A percentile compares a stretch with the other conserved stretches of the same genome.
These are phyloP conservation scores for Propithecus coquereli DNA, from an alignment of 2,113 vertebrate genomes.

Conservation along the genomic window DNA sequence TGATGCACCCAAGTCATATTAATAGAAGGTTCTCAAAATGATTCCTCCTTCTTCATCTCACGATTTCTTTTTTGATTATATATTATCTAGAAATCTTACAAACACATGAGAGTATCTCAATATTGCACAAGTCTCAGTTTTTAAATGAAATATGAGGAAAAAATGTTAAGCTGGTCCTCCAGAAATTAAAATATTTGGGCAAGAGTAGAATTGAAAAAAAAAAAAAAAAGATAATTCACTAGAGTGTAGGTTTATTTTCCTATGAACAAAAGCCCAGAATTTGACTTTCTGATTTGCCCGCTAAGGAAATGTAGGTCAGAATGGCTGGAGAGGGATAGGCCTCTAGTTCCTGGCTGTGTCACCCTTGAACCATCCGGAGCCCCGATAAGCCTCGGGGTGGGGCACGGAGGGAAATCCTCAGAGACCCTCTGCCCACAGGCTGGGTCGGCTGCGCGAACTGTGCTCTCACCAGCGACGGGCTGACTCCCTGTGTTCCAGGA, in stretches of 20 bases:
- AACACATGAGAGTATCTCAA: background rate
- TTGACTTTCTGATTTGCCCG: background rate
- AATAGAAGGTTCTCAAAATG: background rate
- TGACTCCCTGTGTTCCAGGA: constrained; percentile 82
- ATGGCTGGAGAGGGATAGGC: background rate
- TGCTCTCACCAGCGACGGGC: accelerated
- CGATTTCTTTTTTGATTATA: background rate
- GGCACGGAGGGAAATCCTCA: accelerated
- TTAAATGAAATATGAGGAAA: background rate
- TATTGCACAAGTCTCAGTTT: background rate
- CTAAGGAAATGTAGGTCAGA: background rate
- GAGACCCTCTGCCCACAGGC: background rate
- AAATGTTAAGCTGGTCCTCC: background rate
- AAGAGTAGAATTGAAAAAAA: background rate
- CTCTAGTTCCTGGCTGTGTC: background rate
- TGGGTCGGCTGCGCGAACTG: accelerated
- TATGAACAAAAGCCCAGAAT: background rate
- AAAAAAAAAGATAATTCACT: background rate
- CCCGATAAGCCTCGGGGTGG: accelerated
- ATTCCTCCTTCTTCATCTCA: background rate
- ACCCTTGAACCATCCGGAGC: background rate
- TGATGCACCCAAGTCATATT: too few species aligned
- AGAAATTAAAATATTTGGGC: constrained; percentile 9
- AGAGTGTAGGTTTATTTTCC: background rate
- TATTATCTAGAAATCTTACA: background rate